Conservation (phyloP, 2,113 vertebrate species). For the Brachirus orientalis region DNA sequence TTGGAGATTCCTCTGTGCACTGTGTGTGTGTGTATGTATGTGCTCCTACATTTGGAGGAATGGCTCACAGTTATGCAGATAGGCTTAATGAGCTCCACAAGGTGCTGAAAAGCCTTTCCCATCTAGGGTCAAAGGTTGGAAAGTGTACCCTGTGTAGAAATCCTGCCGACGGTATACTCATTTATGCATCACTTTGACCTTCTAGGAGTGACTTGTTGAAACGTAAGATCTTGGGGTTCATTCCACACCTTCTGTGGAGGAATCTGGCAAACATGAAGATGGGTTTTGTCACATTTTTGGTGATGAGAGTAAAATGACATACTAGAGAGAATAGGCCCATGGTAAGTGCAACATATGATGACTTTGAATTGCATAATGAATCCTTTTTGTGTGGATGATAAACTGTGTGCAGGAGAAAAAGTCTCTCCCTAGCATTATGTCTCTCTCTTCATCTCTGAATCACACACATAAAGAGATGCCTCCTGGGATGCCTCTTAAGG, state of each 20-base stretch:
- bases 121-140: constrained; percentile 53
- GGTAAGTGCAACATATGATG: too few species aligned
- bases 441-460: constrained; percentile 11
- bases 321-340: constrained; percentile 6
- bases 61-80: constrained; percentile 42
- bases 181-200: constrained; percentile 37
- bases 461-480: constrained; percentile 21
- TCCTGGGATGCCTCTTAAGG: constrained; percentile 33
- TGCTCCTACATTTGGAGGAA: constrained; percentile 29
- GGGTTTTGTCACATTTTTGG: constrained; percentile 11
- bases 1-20: constrained; percentile 41
- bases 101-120: constrained; percentile 62
- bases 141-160: constrained; percentile 52
- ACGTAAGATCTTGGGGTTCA: constrained; percentile 47
- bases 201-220: constrained; percentile 43
- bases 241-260: constrained; percentile 43
- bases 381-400: constrained; percentile 5
- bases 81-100: constrained; percentile 41
- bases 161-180: constrained; percentile 39
- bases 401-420: neutral
- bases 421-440: neutral
- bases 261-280: constrained; percentile 23
- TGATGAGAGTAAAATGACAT: neutral
- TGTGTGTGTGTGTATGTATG: constrained; percentile 31
- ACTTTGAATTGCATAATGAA: too few species aligned